phyloP scores from a whole-genome alignment of 2,888 invertebrate genomes.

The Agrilus biguttatus region DNA sequence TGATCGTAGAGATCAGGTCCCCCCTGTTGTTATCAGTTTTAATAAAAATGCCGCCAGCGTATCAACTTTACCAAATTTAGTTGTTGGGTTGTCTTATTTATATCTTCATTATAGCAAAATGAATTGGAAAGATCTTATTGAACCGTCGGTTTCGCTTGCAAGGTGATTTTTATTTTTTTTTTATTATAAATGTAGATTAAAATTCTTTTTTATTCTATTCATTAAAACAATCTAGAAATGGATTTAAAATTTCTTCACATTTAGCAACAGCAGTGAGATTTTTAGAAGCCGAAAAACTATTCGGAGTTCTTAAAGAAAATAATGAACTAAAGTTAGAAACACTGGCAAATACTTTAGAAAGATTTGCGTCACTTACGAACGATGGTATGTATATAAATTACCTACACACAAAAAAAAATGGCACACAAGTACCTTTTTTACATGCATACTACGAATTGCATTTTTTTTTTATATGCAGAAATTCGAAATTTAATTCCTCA shows the following conservation, averaged over 20 bases:
- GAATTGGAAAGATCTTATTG: slow-evolving; percentile 42
- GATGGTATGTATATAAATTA: slow-evolving; percentile 17
- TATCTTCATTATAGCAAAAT: slow-evolving; percentile 41
- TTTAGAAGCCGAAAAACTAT: slow-evolving; percentile 27
- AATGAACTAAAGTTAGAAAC: slow-evolving; percentile 31
- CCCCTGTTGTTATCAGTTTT: slow-evolving; percentile 45
- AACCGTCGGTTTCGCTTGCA: slow-evolving; percentile 43
- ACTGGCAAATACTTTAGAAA: slow-evolving; percentile 39
- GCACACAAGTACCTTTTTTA: too few species aligned
- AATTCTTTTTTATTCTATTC: background rate
- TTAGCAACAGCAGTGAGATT: slow-evolving; percentile 32
- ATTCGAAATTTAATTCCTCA: slow-evolving; percentile 18
- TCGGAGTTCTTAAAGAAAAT: slow-evolving; percentile 32
- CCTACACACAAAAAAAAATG: background rate
- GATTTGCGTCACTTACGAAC: slow-evolving; percentile 34
- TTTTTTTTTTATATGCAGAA: background rate
- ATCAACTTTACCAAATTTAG: slow-evolving; percentile 38
- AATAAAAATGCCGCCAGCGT: slow-evolving; percentile 24
- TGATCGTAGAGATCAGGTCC: slow-evolving; percentile 43
- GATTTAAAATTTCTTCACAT: slow-evolving; percentile 36
- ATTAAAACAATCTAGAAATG: slow-evolving; percentile 25
- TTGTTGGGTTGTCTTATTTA: slow-evolving; percentile 42
- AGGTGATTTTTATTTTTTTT: slow-evolving; percentile 20
- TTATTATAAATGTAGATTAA: too few species aligned
- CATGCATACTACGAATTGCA: background rate